These are phyloP conservation scores for Aix galericulata DNA, from an alignment of 2,113 vertebrate species.

Conservation along the genomic window DNA sequence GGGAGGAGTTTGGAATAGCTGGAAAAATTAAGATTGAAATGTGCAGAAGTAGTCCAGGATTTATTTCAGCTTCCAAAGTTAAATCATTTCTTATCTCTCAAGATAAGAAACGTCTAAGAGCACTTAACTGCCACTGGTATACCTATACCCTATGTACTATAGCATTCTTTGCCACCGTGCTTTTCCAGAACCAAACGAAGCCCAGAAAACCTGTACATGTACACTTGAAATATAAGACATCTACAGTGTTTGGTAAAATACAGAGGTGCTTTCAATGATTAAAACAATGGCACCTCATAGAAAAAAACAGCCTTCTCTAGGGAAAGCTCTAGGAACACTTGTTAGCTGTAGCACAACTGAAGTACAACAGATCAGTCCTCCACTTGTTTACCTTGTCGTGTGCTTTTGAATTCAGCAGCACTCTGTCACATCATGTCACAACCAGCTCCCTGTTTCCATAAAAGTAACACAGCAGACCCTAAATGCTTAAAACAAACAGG, in stretches of 20 bases:
- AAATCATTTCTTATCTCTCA: background rate
- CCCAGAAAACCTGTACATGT: background rate
- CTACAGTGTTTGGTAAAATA: background rate
- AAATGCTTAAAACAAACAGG: background rate
- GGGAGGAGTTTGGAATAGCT: fast-evolving
- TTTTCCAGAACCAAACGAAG: background rate
- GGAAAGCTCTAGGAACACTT: background rate
- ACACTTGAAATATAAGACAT: background rate
- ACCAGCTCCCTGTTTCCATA: background rate
- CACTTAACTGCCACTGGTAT: background rate
- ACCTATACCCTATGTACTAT: background rate
- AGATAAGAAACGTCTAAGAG: background rate
- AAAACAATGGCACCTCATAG: background rate
- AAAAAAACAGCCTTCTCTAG: background rate
- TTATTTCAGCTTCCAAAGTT: background rate
- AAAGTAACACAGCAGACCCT: background rate
- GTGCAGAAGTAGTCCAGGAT: background rate
- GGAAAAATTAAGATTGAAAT: background rate
- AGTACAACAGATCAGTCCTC: slow-evolving; percentile 10
- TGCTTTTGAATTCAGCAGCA: background rate
- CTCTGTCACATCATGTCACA: slow-evolving; percentile 1
- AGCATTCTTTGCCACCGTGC: background rate
- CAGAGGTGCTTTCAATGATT: background rate
- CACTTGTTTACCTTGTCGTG: background rate
- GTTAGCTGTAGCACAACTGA: slow-evolving; percentile 6